Evolutionary conservation across 1,140 invertebrate genomes (phyloP).

Genomic region (Drosophila navojoa): DNA sequence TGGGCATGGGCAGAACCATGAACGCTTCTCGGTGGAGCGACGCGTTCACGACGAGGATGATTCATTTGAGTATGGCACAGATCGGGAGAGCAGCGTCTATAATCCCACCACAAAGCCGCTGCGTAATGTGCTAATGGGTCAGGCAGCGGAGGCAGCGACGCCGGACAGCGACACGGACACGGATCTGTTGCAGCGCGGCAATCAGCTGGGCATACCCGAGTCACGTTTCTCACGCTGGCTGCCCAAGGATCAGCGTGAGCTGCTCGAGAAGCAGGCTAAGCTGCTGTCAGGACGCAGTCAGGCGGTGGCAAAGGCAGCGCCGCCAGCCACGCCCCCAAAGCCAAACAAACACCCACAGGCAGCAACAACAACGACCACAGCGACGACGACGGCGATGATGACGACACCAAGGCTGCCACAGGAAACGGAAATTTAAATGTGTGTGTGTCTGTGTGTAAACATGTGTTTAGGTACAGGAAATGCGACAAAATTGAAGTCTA

Average conservation of each 20-base stretch:
- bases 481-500: slow-evolving; percentile 4
- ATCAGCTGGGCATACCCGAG: slow-evolving; percentile 78
- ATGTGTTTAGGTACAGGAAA: slow-evolving; percentile 43
- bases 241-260: slow-evolving; percentile 79
- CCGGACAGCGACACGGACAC: slow-evolving; percentile 35
- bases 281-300: slow-evolving; percentile 61
- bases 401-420: slow-evolving; percentile 61
- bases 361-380: slow-evolving; percentile 40
- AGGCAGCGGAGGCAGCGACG: slow-evolving; percentile 36
- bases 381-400: slow-evolving; percentile 24
- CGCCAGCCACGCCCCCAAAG: slow-evolving; percentile 20
- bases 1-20: slow-evolving; percentile 42
- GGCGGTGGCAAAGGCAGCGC: slow-evolving; percentile 30
- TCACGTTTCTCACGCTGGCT: slow-evolving; percentile 78
- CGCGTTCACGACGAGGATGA: slow-evolving; percentile 67
- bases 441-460: slow-evolving; percentile 21
- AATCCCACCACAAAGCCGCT: slow-evolving; percentile 76
- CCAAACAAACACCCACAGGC: slow-evolving; percentile 13
- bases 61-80: slow-evolving; percentile 78
- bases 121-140: slow-evolving; percentile 62
- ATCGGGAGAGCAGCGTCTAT: slow-evolving; percentile 79
- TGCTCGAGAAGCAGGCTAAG: slow-evolving; percentile 77
- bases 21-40: slow-evolving; percentile 65
- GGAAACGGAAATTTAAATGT: slow-evolving; percentile 75
- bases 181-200: slow-evolving; percentile 71